Evolutionary conservation across 2,797 vertebrate species (phyloP).

Genomic region (Clarias platycephalus): DNA sequence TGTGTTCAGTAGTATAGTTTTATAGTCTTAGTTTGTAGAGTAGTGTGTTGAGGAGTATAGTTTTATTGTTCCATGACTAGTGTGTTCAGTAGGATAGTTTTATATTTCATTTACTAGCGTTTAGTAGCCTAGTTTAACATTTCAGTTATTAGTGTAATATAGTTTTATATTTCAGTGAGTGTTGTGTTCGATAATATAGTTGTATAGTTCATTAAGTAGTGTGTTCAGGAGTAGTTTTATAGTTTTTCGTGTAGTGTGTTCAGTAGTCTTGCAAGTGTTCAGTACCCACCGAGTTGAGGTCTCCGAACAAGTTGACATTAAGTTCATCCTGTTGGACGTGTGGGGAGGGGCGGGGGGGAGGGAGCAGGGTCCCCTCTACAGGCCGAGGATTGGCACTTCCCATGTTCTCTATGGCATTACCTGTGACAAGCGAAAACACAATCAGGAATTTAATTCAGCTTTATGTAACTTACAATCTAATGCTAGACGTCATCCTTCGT

Average conservation of each 20-base stretch:
- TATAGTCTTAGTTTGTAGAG: neutral
- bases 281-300: constrained; percentile 71
- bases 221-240: neutral
- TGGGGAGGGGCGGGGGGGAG: constrained; percentile 68
- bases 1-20: too few relatives aligned
- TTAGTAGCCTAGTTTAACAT: neutral
- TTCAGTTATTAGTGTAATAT: neutral
- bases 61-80: neutral
- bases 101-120: neutral
- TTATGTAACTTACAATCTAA: neutral
- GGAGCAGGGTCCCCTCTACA: constrained; percentile 67
- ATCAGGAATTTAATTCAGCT: neutral
- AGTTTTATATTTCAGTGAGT: neutral
- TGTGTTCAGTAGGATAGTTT: neutral
- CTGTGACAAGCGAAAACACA: constrained; percentile 53
- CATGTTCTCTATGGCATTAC: constrained; percentile 75
- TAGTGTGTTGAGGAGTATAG: neutral
- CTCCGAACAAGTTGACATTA: constrained; percentile 69
- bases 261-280: constrained; percentile 18
- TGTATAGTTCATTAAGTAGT: neutral
- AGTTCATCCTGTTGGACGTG: constrained; percentile 68
- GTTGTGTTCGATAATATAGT: neutral
- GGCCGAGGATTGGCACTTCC: constrained; percentile 66
- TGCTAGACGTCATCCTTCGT: neutral
- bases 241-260: constrained; percentile 7